These are phyloP conservation scores for Drosophila busckii DNA, from an alignment of 1,140 invertebrate genomes.

Conservation along the genomic window DNA sequence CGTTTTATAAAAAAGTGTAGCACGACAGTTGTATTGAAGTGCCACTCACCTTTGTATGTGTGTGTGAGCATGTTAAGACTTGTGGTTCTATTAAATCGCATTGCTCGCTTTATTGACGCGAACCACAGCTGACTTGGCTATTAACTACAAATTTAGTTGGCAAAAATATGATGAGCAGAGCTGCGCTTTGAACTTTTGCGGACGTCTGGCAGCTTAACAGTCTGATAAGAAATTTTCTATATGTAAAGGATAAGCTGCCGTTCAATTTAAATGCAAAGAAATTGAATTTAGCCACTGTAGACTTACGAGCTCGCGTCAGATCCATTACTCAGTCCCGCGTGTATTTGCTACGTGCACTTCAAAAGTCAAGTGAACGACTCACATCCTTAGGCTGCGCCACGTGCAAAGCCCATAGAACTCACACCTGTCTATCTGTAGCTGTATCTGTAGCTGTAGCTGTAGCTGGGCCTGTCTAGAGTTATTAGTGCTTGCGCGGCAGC, in stretches of 20 bases:
- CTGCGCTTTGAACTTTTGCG: too few species aligned
- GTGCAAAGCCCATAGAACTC: neutral
- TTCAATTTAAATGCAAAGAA: conserved; percentile 15
- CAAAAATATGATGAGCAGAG: too few species aligned
- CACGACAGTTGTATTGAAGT: conserved; percentile 45
- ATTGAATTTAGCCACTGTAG: conserved; percentile 34
- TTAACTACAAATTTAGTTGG: conserved; percentile 25
- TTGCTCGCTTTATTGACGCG: conserved; percentile 43
- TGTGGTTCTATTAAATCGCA: conserved; percentile 24
- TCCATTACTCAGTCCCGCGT: conserved; percentile 2
- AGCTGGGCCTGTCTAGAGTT: conserved; percentile 22
- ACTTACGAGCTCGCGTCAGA: neutral
- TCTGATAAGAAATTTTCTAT: too few species aligned
- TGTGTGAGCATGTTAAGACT: neutral
- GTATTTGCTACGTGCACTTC: conserved; percentile 16
- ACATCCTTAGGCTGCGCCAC: neutral
- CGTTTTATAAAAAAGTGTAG: conserved; percentile 63
- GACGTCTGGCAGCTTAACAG: too few species aligned
- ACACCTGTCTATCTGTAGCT: neutral
- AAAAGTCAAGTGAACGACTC: neutral
- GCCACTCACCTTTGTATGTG: neutral
- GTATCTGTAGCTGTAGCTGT: neutral
- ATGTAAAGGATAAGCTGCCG: too few species aligned
- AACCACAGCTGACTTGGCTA: conserved; percentile 26
- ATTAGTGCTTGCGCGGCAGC: conserved; percentile 19